phyloP scores from a whole-genome alignment of 2,797 vertebrate genomes.

The Lepilemur septentrionalis region DNA sequence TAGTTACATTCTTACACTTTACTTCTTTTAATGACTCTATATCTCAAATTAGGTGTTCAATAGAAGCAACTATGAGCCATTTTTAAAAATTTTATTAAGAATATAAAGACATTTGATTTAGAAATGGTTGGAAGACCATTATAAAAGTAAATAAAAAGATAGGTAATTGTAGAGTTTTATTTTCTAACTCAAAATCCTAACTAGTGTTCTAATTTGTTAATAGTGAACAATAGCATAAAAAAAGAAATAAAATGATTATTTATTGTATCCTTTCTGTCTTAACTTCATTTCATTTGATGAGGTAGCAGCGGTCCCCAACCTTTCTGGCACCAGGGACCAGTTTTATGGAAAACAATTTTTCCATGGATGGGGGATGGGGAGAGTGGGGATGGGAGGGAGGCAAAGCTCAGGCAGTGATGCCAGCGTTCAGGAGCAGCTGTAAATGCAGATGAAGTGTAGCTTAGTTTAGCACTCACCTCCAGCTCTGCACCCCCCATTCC shows the following conservation, averaged over 20 bases:
- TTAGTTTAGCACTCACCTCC: no score
- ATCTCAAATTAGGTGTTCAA: not conserved
- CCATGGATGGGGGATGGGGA: no score
- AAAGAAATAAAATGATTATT: not conserved
- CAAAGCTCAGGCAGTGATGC: no score
- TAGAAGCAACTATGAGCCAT: not conserved
- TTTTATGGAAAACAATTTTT: no score
- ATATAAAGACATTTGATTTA: not conserved
- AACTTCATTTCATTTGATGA: not conserved
- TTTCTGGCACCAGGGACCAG: no score
- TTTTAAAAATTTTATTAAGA: not conserved
- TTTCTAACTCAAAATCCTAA: not conserved
- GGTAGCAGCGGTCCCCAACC: not conserved
- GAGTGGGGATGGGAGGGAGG: no score
- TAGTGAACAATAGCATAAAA: not conserved
- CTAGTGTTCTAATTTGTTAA: not conserved
- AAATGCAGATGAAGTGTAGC: no score
- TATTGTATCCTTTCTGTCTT: not conserved
- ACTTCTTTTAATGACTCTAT: not conserved
- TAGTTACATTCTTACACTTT: not conserved
- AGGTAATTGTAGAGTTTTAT: not conserved
- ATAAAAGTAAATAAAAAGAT: slow-evolving; percentile 9
- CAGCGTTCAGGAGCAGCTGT: no score
- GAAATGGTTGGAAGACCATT: not conserved
- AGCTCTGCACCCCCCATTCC: no score